Conservation (phyloP, 2,113 vertebrate genomes). For the Arizona elegans region DNA sequence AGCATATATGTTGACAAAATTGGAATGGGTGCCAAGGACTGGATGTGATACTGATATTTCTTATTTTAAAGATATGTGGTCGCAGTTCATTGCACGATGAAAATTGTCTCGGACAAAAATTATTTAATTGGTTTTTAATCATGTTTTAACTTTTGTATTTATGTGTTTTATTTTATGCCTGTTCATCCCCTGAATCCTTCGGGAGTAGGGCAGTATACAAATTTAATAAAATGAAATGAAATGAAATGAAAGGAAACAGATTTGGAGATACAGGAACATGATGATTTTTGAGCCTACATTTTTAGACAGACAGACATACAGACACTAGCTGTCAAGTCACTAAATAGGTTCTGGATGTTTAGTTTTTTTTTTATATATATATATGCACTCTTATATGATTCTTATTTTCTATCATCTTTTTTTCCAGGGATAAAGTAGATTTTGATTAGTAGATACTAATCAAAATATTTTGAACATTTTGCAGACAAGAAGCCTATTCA, state of each 20-base stretch:
- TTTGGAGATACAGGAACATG: neutral
- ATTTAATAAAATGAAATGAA: too few species aligned
- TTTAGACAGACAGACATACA: neutral
- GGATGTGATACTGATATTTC: neutral
- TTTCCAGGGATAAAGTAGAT: neutral
- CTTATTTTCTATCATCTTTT: neutral
- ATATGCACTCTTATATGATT: neutral
- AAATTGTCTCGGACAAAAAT: too few species aligned
- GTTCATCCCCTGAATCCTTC: too few species aligned
- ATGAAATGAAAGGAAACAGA: neutral
- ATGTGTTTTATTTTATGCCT: too few species aligned
- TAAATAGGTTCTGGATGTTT: neutral
- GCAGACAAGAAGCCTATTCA: neutral
- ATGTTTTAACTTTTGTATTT: too few species aligned
- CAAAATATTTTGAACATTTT: neutral
- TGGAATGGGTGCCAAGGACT: neutral
- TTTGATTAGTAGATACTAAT: neutral
- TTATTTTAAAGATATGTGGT: neutral
- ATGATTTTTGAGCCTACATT: neutral
- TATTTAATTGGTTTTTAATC: too few species aligned
- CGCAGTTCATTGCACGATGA: neutral
- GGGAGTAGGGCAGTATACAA: too few species aligned
- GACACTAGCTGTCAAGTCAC: neutral
- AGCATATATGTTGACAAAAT: neutral
- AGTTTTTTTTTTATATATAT: neutral